A percentile compares a stretch with the other conserved stretches of the same genome.
Evolutionary conservation across 2,888 invertebrate species (phyloP).

Genomic region (Cheilosia variabilis): DNA sequence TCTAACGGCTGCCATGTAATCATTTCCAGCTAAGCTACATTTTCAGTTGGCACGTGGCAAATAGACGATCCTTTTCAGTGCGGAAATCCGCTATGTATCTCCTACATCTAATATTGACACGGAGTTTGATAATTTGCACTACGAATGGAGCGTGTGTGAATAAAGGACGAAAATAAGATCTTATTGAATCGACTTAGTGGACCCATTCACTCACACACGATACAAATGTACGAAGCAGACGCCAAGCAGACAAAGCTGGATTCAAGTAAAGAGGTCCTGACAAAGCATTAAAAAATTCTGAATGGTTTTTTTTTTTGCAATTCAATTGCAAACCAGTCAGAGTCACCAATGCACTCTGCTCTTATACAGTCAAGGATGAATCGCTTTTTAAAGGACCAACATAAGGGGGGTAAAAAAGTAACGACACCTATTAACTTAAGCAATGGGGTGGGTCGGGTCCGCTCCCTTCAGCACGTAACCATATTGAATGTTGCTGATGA

Average conservation of each 20-base stretch:
- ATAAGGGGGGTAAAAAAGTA: not conserved
- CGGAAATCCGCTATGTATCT: constrained; percentile 11
- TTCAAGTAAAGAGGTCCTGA: constrained; percentile 15
- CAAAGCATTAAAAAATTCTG: not conserved
- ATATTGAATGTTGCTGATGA: constrained; percentile 53
- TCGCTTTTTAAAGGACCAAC: constrained; percentile 43
- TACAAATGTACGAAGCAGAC: constrained; percentile 1
- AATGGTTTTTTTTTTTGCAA: constrained; percentile 19
- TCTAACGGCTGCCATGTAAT: not conserved
- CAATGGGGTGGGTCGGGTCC: not conserved
- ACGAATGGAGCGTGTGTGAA: constrained; percentile 7
- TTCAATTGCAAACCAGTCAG: constrained; percentile 28
- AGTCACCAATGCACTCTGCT: constrained; percentile 18
- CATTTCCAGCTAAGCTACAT: constrained; percentile 9
- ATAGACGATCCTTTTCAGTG: not conserved
- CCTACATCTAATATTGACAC: constrained; percentile 24
- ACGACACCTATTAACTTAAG: constrained; percentile 13
- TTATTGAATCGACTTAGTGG: not conserved
- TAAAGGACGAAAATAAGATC: constrained; percentile 9
- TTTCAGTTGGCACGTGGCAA: constrained; percentile 33
- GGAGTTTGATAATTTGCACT: constrained; percentile 28
- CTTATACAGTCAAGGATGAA: constrained; percentile 48
- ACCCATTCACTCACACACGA: constrained; percentile 10
- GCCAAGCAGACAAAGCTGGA: constrained; percentile 5
- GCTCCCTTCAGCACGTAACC: not conserved